Evolutionary conservation across 2,888 invertebrate species (phyloP).

Genomic region (Drosophila siamana): DNA sequence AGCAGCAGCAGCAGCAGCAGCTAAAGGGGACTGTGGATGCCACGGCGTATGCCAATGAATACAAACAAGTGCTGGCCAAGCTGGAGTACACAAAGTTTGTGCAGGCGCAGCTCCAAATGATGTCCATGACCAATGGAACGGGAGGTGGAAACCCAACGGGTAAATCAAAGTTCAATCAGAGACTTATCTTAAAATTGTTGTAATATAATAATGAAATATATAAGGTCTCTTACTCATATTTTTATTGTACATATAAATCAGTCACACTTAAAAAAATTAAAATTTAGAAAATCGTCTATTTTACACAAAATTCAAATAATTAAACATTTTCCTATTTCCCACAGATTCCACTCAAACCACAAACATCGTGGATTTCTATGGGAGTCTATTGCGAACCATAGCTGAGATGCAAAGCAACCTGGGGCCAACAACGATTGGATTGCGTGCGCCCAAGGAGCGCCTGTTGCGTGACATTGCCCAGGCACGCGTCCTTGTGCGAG

Average conservation of each 20-base stretch:
- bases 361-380: conserved; percentile 45
- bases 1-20: conserved; percentile 9
- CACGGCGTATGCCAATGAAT: conserved; percentile 54
- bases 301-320: too few species aligned
- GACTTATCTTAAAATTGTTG: too few species aligned
- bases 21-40: conserved; percentile 24
- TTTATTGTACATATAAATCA: too few species aligned
- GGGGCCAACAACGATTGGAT: conserved; percentile 51
- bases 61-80: conserved; percentile 67
- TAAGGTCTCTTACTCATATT: too few species aligned
- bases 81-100: conserved; percentile 63
- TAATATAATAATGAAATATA: too few species aligned
- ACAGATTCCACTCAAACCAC: conserved; percentile 9
- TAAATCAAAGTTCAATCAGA: conserved; percentile 7
- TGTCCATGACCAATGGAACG: conserved; percentile 38
- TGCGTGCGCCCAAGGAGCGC: conserved; percentile 67
- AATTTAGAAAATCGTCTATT: too few species aligned
- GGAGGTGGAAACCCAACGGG: neutral
- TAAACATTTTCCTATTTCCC: too few species aligned
- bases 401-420: conserved; percentile 51
- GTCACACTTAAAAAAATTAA: too few species aligned
- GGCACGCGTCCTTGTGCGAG: conserved; percentile 63
- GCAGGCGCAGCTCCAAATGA: conserved; percentile 63
- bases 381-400: conserved; percentile 49
- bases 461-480: conserved; percentile 61